Percentiles rank a stretch among this genome's conserved stretches.
phyloP scores from a whole-genome alignment of 2,888 invertebrate species.

The Ctena decussata region DNA sequence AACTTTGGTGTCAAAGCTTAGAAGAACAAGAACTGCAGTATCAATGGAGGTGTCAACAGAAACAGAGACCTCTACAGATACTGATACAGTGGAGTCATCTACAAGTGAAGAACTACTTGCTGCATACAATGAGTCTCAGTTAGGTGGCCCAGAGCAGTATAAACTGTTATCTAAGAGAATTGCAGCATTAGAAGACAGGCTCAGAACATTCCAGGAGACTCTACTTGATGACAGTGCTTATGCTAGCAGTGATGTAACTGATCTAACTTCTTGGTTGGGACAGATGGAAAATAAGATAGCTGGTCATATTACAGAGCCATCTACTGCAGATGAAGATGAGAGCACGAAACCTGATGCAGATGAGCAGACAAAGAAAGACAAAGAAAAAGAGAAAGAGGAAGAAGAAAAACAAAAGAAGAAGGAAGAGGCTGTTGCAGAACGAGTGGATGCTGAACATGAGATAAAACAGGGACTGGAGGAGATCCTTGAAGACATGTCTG shows the following conservation, averaged over 20 bases:
- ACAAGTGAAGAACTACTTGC: constrained; percentile 40
- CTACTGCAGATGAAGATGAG: constrained; percentile 26
- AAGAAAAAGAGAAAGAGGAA: constrained; percentile 8
- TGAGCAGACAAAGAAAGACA: constrained; percentile 16
- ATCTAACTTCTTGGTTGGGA: constrained; percentile 60
- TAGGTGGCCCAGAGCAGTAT: constrained; percentile 23
- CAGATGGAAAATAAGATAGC: constrained; percentile 66
- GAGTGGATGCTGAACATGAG: constrained; percentile 54
- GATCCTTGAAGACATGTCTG: constrained; percentile 15
- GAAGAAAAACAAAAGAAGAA: not conserved
- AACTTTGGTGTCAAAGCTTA: constrained; percentile 34
- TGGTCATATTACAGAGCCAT: constrained; percentile 17
- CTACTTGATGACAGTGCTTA: constrained; percentile 66
- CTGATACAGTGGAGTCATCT: constrained; percentile 29
- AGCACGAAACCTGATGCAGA: constrained; percentile 25
- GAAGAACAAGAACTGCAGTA: not conserved
- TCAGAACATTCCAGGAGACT: constrained; percentile 66
- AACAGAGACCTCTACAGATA: not conserved
- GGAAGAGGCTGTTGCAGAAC: constrained; percentile 43
- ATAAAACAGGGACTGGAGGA: constrained; percentile 57
- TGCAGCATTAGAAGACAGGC: constrained; percentile 66
- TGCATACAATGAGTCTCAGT: constrained; percentile 29
- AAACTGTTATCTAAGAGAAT: constrained; percentile 46
- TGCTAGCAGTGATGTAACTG: constrained; percentile 61
- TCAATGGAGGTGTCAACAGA: not conserved